Percentiles rank a stretch among this genome's conserved stretches.
These are phyloP conservation scores for Synergus japonicus DNA, from an alignment of 2,888 invertebrate species.

Conservation along the genomic window DNA sequence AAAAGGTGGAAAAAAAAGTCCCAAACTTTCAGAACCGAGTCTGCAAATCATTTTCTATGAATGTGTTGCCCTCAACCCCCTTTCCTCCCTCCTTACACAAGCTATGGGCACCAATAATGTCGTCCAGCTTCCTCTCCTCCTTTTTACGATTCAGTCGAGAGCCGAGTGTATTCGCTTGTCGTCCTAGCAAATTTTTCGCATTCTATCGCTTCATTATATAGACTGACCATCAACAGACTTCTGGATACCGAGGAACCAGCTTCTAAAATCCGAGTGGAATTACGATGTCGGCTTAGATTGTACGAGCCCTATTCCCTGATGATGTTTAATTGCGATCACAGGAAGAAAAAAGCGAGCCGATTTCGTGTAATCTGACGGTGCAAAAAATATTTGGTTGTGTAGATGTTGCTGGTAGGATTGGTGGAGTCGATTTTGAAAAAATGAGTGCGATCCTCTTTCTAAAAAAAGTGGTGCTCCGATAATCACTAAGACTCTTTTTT, in stretches of 20 bases:
- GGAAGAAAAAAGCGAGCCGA: background rate
- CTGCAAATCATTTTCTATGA: constrained; percentile 70
- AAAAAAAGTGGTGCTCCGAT: too few relatives aligned
- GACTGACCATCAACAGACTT: constrained; percentile 58
- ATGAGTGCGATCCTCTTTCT: background rate
- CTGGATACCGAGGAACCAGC: constrained; percentile 57
- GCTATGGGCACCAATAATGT: constrained; percentile 14
- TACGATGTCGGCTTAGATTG: constrained; percentile 65
- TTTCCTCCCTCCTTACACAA: constrained; percentile 42
- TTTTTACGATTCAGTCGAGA: constrained; percentile 66
- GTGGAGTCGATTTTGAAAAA: background rate
- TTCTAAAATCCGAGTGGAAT: constrained; percentile 61
- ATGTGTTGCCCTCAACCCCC: constrained; percentile 57
- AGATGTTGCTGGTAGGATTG: background rate
- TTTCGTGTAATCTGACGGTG: background rate
- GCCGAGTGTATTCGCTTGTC: constrained; percentile 66
- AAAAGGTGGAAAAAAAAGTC: constrained; percentile 64
- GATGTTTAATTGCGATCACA: constrained; percentile 10
- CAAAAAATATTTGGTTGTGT: background rate
- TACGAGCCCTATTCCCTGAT: constrained; percentile 53
- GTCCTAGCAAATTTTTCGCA: constrained; percentile 71
- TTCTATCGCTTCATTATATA: constrained; percentile 74
- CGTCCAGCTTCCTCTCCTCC: constrained; percentile 48
- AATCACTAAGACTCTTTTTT: too few relatives aligned
- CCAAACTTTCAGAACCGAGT: constrained; percentile 64